Percentiles rank a stretch among this genome's conserved stretches.
Conservation (phyloP, 1,140 invertebrate genomes). For the Pachyrhynchus sulphureomaculatus region DNA sequence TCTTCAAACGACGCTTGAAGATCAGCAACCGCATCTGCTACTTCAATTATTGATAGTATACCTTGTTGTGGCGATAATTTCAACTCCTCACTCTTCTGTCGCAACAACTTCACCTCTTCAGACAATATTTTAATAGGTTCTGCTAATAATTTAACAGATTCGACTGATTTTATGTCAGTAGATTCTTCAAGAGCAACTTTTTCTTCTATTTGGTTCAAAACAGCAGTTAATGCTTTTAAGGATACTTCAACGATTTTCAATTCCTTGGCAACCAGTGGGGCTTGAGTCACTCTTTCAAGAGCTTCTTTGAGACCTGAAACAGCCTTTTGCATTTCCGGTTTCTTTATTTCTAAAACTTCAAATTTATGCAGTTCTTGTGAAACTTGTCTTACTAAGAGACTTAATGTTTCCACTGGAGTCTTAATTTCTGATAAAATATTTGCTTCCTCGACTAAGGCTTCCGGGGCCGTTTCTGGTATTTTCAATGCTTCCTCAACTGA, state of each 20-base stretch:
- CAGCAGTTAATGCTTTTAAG: not conserved
- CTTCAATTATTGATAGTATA: conserved; percentile 22
- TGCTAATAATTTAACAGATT: not conserved
- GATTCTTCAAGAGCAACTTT: not conserved
- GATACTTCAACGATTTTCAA: conserved; percentile 5
- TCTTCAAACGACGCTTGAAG: conserved; percentile 2
- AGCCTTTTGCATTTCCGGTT: conserved; percentile 21
- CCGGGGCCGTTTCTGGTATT: not conserved
- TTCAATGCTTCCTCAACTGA: not conserved
- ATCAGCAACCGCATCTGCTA: conserved; percentile 4
- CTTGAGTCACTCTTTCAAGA: not conserved
- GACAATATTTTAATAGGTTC: not conserved
- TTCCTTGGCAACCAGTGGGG: not conserved
- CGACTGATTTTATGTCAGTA: not conserved
- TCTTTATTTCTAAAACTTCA: conserved; percentile 10
- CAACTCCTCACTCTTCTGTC: not conserved
- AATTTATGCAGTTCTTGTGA: conserved; percentile 10
- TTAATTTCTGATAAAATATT: conserved; percentile 14
- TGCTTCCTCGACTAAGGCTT: not conserved
- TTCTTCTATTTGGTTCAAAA: not conserved
- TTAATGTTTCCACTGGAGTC: conserved; percentile 2
- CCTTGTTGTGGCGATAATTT: conserved; percentile 17
- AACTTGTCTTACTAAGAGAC: not conserved
- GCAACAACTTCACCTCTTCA: conserved; percentile 11
- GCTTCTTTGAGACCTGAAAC: not conserved